Evolutionary conservation across 2,113 vertebrate genomes (phyloP).

Genomic region (Grammomys dolichurus): DNA sequence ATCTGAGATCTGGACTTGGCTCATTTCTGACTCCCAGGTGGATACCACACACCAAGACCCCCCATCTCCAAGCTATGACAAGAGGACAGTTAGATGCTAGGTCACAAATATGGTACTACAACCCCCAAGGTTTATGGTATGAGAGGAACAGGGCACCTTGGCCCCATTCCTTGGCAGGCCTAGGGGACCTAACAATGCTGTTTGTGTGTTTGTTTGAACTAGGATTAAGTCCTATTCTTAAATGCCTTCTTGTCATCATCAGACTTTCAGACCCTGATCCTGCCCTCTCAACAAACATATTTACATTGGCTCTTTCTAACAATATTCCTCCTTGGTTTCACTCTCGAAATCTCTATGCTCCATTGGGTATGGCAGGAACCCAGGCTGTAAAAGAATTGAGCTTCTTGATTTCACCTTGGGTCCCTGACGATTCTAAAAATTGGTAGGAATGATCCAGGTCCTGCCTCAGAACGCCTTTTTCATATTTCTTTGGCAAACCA

Average conservation of each 20-base stretch:
- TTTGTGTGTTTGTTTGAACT: background rate
- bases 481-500: background rate
- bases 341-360: background rate
- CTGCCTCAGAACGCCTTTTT: background rate
- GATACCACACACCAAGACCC: background rate
- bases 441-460: background rate
- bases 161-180: slow-evolving; percentile 55
- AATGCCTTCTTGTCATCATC: slow-evolving; percentile 84
- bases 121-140: background rate
- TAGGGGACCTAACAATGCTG: background rate
- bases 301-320: slow-evolving; percentile 75
- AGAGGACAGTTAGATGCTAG: background rate
- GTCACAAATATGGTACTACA: background rate
- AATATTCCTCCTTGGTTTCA: slow-evolving; percentile 70
- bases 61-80: background rate
- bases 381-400: slow-evolving; percentile 30
- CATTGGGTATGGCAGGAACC: background rate
- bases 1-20: background rate
- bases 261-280: slow-evolving; percentile 74
- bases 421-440: background rate
- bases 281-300: slow-evolving; percentile 51
- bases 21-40: background rate
- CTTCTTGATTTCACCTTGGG: slow-evolving; percentile 3
- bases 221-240: slow-evolving; percentile 79
- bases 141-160: background rate